A percentile compares a stretch with the other conserved stretches of the same genome.
These are phyloP conservation scores for Poeciliopsis retropinna DNA, from an alignment of 2,113 vertebrate species.

Conservation along the genomic window DNA sequence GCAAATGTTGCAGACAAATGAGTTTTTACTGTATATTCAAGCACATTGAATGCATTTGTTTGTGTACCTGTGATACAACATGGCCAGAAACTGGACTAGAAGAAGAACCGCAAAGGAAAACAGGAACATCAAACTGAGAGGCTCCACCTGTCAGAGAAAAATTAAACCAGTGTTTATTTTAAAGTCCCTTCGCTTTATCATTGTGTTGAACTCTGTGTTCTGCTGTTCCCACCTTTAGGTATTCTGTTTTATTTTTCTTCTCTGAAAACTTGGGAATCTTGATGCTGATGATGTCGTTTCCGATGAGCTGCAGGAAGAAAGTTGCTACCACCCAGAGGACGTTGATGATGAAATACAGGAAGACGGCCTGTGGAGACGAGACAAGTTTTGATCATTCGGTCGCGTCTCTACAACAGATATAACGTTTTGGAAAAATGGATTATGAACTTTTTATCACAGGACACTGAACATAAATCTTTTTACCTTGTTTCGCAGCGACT, in stretches of 20 bases:
- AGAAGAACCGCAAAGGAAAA: slow-evolving; percentile 80
- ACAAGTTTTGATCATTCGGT: background rate
- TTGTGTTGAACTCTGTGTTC: background rate
- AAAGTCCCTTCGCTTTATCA: too few species aligned
- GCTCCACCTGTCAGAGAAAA: slow-evolving; percentile 74
- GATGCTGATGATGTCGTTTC: slow-evolving; percentile 78
- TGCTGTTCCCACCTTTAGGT: slow-evolving; percentile 52
- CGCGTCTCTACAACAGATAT: background rate
- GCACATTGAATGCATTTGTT: background rate
- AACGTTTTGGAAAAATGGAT: background rate
- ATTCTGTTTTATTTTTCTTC: slow-evolving; percentile 57
- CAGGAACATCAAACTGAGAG: slow-evolving; percentile 84
- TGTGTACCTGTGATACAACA: slow-evolving; percentile 84
- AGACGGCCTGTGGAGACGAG: slow-evolving; percentile 74
- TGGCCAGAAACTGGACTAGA: slow-evolving; percentile 79
- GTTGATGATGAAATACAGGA: slow-evolving; percentile 85
- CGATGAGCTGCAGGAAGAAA: slow-evolving; percentile 83
- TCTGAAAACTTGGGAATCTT: slow-evolving; percentile 74
- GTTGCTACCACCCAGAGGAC: slow-evolving; percentile 85
- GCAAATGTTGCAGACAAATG: too few species aligned
- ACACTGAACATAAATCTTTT: background rate
- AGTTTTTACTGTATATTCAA: background rate
- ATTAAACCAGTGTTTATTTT: background rate
- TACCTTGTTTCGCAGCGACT: slow-evolving; percentile 83
- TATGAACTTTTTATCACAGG: background rate